A percentile compares a stretch with the other conserved stretches of the same genome.
These are phyloP conservation scores for Cirrhinus mrigala DNA, from an alignment of 2,797 vertebrate genomes.

Conservation along the genomic window DNA sequence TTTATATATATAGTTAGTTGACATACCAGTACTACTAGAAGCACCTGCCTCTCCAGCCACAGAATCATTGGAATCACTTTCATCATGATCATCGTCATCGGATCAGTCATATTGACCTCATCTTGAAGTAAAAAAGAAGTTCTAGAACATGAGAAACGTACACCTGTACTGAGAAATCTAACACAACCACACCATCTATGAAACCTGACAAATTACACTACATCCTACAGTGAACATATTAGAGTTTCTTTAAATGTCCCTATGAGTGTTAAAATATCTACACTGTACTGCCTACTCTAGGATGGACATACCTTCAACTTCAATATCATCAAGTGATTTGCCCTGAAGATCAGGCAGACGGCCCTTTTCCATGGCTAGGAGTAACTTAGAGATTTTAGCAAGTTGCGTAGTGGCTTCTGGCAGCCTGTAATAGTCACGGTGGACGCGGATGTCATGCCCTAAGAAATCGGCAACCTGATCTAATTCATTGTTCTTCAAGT, in stretches of 20 bases:
- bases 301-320: conserved; percentile 13
- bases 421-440: conserved; percentile 2
- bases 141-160: not conserved
- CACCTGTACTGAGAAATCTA: not conserved
- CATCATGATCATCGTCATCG: not conserved
- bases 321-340: conserved; percentile 24
- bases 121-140: not conserved
- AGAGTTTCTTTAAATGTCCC: not conserved
- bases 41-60: no score
- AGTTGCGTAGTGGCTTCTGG: conserved; percentile 46
- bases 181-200: not conserved
- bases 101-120: not conserved
- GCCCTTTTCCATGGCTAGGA: conserved; percentile 51
- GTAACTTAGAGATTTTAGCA: conserved; percentile 34
- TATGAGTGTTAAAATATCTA: not conserved
- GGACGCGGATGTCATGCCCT: not conserved
- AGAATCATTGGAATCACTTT: not conserved
- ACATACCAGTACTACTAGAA: no score
- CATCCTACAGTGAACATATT: not conserved
- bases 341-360: conserved; percentile 3
- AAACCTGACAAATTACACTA: not conserved
- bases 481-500: conserved; percentile 57
- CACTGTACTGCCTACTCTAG: not conserved
- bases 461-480: conserved; percentile 51
- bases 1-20: no score